These are phyloP conservation scores for Atrina japonica DNA, from an alignment of 2,888 invertebrate species.

Conservation along the genomic window DNA sequence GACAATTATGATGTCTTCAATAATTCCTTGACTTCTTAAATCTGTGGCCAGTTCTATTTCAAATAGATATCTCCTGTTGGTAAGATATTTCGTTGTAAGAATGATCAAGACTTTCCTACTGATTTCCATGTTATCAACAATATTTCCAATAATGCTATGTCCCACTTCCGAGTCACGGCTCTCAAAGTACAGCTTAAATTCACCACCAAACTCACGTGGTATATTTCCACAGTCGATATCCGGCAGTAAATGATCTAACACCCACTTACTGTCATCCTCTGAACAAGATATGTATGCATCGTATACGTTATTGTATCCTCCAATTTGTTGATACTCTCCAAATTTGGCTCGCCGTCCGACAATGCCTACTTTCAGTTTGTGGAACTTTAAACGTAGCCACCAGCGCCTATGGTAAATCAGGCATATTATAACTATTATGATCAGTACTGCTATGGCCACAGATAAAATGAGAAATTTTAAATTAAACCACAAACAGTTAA, in stretches of 20 bases:
- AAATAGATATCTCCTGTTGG: constrained; percentile 45
- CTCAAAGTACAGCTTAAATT: constrained; percentile 55
- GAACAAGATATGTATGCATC: constrained; percentile 60
- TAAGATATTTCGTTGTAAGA: constrained; percentile 52
- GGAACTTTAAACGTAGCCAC: constrained; percentile 42
- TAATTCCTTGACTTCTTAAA: constrained; percentile 30
- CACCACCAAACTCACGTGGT: constrained; percentile 51
- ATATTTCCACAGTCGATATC: constrained; percentile 54
- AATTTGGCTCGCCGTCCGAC: too few relatives aligned
- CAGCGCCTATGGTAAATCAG: constrained; percentile 53
- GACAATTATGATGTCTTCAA: constrained; percentile 53
- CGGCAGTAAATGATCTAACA: constrained; percentile 50
- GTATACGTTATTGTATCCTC: neutral
- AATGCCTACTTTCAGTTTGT: constrained; percentile 1
- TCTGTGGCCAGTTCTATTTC: constrained; percentile 49
- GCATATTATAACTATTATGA: constrained; percentile 39
- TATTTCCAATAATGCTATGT: constrained; percentile 35
- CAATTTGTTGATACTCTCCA: too few relatives aligned
- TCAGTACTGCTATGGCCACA: constrained; percentile 26
- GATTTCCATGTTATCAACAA: constrained; percentile 48
- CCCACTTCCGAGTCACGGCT: constrained; percentile 47
- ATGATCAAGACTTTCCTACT: constrained; percentile 58
- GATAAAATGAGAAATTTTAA: constrained; percentile 45
- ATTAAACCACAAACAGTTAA: constrained; percentile 59
- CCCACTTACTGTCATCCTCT: constrained; percentile 60